These are phyloP conservation scores for Galaxea fascicularis DNA, from an alignment of 92 coral and sea anemone species.

Conservation along the genomic window DNA sequence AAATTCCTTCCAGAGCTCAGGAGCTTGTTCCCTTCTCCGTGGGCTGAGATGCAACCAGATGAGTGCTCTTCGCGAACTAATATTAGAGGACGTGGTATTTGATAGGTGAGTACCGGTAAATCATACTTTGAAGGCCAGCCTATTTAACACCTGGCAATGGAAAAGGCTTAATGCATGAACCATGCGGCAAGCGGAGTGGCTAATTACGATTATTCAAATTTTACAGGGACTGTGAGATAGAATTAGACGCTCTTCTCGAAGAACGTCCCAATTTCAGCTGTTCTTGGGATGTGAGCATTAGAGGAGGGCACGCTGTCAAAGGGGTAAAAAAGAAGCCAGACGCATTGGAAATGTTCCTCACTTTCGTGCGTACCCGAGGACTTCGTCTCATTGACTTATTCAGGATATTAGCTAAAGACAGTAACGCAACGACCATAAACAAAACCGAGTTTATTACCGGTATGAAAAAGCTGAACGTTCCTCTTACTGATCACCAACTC, in stretches of 20 bases:
- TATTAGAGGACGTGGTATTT: slow-evolving; percentile 74
- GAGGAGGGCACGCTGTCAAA: slow-evolving; percentile 63
- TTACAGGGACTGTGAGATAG: slow-evolving; percentile 60
- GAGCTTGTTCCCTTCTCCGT: slow-evolving; percentile 68
- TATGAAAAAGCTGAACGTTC: slow-evolving; percentile 74
- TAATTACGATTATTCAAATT: neutral
- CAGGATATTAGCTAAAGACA: slow-evolving; percentile 71
- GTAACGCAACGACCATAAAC: slow-evolving; percentile 50
- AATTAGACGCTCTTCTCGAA: slow-evolving; percentile 59
- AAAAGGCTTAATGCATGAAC: neutral
- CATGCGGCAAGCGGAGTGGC: too few species aligned
- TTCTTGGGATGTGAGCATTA: slow-evolving; percentile 82
- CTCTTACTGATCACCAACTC: slow-evolving; percentile 71
- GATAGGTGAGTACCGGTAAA: slow-evolving; percentile 32
- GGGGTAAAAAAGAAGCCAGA: slow-evolving; percentile 48
- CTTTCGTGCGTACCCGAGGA: slow-evolving; percentile 66
- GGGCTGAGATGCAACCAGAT: slow-evolving; percentile 53
- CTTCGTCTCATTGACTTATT: slow-evolving; percentile 85
- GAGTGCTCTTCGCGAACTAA: slow-evolving; percentile 67
- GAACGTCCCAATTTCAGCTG: slow-evolving; percentile 72
- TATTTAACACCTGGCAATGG: too few species aligned
- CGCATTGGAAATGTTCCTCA: slow-evolving; percentile 45
- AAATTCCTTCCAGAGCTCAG: slow-evolving; percentile 79
- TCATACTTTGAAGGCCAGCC: neutral
- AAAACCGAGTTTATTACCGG: slow-evolving; percentile 72